These are phyloP conservation scores for Steatornis caripensis DNA, from an alignment of 2,113 vertebrate species.

Conservation along the genomic window DNA sequence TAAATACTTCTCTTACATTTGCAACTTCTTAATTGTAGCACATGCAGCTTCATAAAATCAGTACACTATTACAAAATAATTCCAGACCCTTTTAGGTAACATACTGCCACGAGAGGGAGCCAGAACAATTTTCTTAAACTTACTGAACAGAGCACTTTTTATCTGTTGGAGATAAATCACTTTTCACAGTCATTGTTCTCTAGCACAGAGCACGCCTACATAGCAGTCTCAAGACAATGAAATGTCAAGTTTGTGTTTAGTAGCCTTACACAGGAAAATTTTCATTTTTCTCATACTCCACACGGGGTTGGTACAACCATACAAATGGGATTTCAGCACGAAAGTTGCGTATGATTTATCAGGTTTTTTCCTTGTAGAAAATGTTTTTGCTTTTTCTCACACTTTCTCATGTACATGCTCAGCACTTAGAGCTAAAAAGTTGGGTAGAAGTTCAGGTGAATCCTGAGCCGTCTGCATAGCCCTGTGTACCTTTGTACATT, in stretches of 20 bases:
- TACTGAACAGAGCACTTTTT: background rate
- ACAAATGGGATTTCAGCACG: background rate
- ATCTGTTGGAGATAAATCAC: background rate
- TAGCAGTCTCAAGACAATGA: background rate
- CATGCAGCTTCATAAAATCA: background rate
- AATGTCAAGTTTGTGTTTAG: background rate
- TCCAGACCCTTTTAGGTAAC: background rate
- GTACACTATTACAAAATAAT: rapidly evolving
- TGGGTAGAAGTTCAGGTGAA: background rate
- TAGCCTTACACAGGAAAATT: background rate
- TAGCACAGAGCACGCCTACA: background rate
- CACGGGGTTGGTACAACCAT: background rate
- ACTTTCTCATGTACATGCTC: background rate
- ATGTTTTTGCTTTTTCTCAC: background rate
- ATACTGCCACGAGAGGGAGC: background rate
- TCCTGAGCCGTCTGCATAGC: background rate
- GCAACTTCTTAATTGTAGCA: no score
- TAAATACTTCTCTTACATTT: no score
- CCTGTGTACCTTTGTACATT: background rate
- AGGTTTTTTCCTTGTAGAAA: background rate
- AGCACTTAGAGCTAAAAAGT: background rate
- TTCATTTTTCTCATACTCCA: background rate
- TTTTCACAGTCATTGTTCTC: no score
- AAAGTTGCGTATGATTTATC: background rate
- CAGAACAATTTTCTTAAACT: background rate